A percentile compares a stretch with the other conserved stretches of the same genome.
Conservation (phyloP, 2,797 vertebrate genomes). For the Fringilla coelebs region DNA sequence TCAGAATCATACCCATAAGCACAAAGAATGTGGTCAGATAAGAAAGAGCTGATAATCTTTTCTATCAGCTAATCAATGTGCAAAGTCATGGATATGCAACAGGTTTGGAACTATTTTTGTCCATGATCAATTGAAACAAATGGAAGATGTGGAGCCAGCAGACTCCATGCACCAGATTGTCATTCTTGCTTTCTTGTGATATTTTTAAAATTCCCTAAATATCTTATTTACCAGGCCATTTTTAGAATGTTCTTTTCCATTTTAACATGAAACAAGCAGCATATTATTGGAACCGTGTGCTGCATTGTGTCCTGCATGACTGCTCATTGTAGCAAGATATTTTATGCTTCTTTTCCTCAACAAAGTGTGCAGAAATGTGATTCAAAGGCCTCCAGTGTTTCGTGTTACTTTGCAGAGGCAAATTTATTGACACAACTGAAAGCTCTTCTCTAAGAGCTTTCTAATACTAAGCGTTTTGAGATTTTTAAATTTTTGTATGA, state of each 20-base stretch:
- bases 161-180: not conserved
- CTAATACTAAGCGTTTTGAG: rapidly evolving
- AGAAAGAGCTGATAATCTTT: not conserved
- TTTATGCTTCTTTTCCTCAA: not conserved
- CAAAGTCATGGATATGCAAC: not conserved
- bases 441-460: not conserved
- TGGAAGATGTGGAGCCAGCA: not conserved
- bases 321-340: not conserved
- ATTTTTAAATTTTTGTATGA: not conserved
- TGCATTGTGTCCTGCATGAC: not conserved
- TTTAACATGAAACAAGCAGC: not conserved
- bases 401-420: not conserved
- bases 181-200: not conserved
- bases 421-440: not conserved
- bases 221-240: not conserved
- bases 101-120: not conserved
- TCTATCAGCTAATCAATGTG: not conserved
- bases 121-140: not conserved
- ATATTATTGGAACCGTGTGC: not conserved
- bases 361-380: not conserved
- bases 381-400: not conserved
- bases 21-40: not conserved
- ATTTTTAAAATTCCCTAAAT: not conserved
- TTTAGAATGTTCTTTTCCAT: slow-evolving; percentile 13
- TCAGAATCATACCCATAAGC: not conserved